phyloP scores from a whole-genome alignment of 2,113 vertebrate genomes.

The Oreamnos americanus region DNA sequence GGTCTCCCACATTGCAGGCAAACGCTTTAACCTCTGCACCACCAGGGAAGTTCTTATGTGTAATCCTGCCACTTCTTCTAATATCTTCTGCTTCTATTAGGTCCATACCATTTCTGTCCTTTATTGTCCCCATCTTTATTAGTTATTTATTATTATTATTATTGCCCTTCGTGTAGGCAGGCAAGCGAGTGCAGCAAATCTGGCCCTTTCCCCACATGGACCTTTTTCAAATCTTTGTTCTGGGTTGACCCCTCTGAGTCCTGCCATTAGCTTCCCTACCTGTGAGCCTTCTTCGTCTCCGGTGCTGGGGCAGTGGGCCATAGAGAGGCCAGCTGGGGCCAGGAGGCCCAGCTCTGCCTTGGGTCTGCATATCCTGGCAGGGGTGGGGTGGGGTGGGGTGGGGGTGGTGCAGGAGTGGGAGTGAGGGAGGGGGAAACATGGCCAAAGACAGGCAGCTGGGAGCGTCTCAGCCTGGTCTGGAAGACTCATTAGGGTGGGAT shows the following conservation, averaged over 20 bases:
- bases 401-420: neutral
- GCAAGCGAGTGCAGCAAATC: neutral
- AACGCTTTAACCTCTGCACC: too few relatives aligned
- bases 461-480: neutral
- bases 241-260: neutral
- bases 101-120: neutral
- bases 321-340: neutral
- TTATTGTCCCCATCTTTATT: neutral
- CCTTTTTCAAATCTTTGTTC: neutral
- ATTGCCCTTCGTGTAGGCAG: neutral
- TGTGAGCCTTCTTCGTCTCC: neutral
- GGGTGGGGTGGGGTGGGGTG: neutral
- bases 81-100: neutral
- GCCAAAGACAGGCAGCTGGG: neutral
- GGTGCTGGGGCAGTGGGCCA: fast-evolving
- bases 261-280: neutral
- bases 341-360: neutral
- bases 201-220: neutral
- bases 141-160: neutral
- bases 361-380: neutral
- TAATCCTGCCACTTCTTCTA: neutral
- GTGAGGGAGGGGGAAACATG: neutral
- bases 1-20: too few relatives aligned
- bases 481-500: neutral
- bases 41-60: neutral